phyloP scores from a whole-genome alignment of 1,140 invertebrate species.

The Temnothorax curvispinosus region DNA sequence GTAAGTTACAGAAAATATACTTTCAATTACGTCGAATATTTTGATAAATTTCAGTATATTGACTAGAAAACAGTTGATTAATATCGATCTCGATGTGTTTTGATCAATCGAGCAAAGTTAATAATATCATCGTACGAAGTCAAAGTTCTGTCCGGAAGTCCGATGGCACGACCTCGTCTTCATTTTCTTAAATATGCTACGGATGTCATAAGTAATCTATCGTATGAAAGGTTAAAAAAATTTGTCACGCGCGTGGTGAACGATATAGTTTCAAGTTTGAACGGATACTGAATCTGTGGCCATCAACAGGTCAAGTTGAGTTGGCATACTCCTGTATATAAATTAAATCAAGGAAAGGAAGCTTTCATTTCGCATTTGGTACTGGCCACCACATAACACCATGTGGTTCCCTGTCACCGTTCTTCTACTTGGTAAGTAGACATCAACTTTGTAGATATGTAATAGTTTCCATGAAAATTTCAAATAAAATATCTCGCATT shows the following conservation, averaged over 20 bases:
- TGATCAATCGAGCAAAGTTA: background rate
- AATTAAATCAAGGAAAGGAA: conserved; percentile 8
- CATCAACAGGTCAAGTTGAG: conserved; percentile 42
- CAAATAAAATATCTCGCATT: background rate
- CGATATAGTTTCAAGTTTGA: background rate
- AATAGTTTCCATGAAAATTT: background rate
- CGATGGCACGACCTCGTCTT: conserved; percentile 12
- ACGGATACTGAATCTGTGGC: background rate
- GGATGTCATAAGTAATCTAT: conserved; percentile 20
- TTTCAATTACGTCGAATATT: too few species aligned
- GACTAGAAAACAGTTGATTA: background rate
- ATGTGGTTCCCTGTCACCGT: conserved; percentile 73
- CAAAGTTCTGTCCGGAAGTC: conserved; percentile 50
- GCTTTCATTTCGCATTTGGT: conserved; percentile 46
- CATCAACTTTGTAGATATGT: background rate
- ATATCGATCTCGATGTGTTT: background rate
- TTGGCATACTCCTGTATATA: conserved; percentile 43
- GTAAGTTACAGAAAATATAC: background rate
- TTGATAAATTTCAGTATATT: too few species aligned
- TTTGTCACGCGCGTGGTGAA: background rate
- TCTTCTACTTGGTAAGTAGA: conserved; percentile 78
- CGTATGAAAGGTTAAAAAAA: conserved; percentile 35
- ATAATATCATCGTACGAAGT: background rate
- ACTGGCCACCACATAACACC: conserved; percentile 40
- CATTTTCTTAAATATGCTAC: conserved; percentile 31